Percentiles rank a stretch among this genome's conserved stretches.
Conservation (phyloP, 2,797 vertebrate species). For the Gallinago nigripennis region DNA sequence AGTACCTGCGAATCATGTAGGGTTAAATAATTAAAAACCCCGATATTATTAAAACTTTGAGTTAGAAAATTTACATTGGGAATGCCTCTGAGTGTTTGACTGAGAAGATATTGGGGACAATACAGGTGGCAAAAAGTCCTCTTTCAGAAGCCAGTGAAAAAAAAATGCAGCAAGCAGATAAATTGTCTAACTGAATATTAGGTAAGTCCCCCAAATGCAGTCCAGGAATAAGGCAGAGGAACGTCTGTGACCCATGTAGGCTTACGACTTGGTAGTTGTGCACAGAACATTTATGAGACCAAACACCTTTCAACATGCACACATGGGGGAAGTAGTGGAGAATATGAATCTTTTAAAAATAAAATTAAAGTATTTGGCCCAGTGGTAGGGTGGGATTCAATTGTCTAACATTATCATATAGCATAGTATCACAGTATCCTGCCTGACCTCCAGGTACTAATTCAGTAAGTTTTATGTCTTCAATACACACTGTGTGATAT, state of each 20-base stretch:
- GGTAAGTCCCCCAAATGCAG: not conserved
- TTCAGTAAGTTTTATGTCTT: not conserved
- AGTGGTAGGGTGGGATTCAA: not conserved
- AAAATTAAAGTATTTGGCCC: not conserved
- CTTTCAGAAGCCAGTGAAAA: not conserved
- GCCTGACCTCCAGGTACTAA: not conserved
- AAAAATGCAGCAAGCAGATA: not conserved
- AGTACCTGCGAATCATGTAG: not conserved
- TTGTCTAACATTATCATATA: not conserved
- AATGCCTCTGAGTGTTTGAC: not conserved
- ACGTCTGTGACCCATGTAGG: not conserved
- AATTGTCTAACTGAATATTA: not conserved
- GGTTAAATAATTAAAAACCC: not conserved
- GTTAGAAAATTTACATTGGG: not conserved
- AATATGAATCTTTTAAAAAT: not conserved
- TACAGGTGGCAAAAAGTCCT: not conserved
- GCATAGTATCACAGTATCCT: rapidly evolving
- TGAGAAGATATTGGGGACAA: not conserved
- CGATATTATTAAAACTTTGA: not conserved
- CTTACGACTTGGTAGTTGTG: not conserved
- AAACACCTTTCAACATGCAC: not conserved
- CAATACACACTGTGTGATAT: not conserved
- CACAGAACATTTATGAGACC: not conserved
- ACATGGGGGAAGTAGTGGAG: not conserved
- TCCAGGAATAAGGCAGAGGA: not conserved